Evolutionary conservation across 2,888 invertebrate genomes (phyloP).

Genomic region (Tiliacea aurago): DNA sequence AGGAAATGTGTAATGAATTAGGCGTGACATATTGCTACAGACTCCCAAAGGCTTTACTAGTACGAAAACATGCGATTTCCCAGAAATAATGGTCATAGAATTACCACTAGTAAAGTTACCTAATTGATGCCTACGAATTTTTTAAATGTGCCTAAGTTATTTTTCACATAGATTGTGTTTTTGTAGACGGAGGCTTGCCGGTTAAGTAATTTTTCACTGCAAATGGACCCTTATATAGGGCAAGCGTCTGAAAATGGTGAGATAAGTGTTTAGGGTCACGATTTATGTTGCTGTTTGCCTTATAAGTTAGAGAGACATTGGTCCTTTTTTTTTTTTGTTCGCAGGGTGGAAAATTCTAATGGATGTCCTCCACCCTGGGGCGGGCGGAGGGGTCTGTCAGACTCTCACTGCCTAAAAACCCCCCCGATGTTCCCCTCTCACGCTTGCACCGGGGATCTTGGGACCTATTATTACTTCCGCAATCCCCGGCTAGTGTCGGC

Average conservation of each 20-base stretch:
- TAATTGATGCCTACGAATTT: conserved; percentile 15
- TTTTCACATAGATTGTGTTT: conserved; percentile 24
- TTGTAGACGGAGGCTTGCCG: not conserved
- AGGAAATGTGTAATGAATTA: conserved; percentile 28
- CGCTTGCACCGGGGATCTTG: no score
- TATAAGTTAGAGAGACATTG: conserved; percentile 7
- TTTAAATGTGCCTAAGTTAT: not conserved
- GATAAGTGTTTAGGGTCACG: conserved; percentile 49
- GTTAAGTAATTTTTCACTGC: conserved; percentile 47
- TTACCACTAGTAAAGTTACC: not conserved
- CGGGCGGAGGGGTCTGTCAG: no score
- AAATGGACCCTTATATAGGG: conserved; percentile 36
- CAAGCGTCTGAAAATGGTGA: conserved; percentile 38
- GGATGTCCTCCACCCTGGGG: no score
- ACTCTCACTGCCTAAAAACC: no score
- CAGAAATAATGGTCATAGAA: not conserved
- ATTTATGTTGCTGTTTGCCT: conserved; percentile 47
- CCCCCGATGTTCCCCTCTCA: no score
- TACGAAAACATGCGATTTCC: conserved; percentile 29
- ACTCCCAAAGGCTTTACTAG: conserved; percentile 27
- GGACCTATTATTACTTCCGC: no score
- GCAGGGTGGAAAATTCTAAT: no score
- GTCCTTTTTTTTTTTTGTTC: no score
- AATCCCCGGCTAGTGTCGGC: no score
- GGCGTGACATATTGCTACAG: conserved; percentile 5